Percentiles rank a stretch among this genome's conserved stretches.
phyloP scores from a whole-genome alignment of 2,888 invertebrate species.

The Caenorhabditis macrosperma region DNA sequence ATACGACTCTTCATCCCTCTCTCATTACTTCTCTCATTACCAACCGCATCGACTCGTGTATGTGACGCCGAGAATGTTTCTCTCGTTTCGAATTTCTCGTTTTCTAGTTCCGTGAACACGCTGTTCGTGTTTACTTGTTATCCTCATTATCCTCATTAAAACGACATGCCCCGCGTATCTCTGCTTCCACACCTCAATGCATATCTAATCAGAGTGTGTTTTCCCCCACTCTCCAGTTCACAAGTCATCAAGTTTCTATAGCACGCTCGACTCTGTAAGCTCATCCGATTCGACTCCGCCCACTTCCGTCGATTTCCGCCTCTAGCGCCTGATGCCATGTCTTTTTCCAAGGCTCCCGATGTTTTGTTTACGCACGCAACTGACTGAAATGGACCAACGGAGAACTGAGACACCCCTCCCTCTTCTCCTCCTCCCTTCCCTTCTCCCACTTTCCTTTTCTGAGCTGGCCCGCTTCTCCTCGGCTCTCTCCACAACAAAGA shows the following conservation, averaged over 20 bases:
- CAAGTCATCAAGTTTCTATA: background rate
- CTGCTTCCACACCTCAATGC: background rate
- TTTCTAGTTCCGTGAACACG: too few relatives aligned
- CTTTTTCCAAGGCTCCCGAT: background rate
- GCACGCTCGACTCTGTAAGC: background rate
- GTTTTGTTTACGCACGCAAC: conserved; percentile 47
- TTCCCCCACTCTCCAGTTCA: background rate
- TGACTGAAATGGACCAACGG: conserved; percentile 32
- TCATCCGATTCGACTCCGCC: conserved; percentile 4
- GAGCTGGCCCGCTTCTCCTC: background rate
- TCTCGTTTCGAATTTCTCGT: too few relatives aligned
- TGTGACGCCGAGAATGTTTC: too few relatives aligned
- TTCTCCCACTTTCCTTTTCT: background rate
- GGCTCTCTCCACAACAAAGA: background rate
- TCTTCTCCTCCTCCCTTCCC: background rate
- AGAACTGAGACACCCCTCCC: background rate
- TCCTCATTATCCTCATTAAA: conserved; percentile 3
- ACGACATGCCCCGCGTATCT: background rate
- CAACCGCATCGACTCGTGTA: too few relatives aligned
- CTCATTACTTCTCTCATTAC: background rate
- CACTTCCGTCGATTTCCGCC: conserved; percentile 27
- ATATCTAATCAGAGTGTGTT: conserved; percentile 1
- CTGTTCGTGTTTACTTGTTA: background rate
- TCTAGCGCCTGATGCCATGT: conserved; percentile 22
- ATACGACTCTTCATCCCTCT: background rate